These are phyloP conservation scores for Zaprionus kolodkinae DNA, from an alignment of 1,140 invertebrate species.

Conservation along the genomic window DNA sequence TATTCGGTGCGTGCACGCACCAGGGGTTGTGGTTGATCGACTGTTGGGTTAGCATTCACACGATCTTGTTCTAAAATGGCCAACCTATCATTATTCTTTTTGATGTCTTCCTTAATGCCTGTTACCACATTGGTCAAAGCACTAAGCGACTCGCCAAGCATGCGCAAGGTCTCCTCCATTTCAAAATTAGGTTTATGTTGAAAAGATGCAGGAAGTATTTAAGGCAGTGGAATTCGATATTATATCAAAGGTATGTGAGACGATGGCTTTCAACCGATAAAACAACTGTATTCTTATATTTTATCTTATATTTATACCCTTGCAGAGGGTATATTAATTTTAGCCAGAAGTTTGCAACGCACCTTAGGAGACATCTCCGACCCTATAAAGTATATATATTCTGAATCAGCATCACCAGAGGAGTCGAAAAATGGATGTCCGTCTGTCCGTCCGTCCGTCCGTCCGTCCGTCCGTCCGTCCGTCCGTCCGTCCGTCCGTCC, in stretches of 20 bases:
- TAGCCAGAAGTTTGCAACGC: too few species aligned
- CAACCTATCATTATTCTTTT: too few species aligned
- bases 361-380: too few species aligned
- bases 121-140: constrained; percentile 1
- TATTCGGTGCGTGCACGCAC: constrained; percentile 1
- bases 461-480: too few species aligned
- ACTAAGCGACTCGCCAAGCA: neutral
- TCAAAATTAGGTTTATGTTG: neutral
- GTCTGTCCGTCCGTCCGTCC: too few species aligned
- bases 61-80: neutral
- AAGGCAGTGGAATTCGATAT: too few species aligned
- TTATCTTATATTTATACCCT: neutral
- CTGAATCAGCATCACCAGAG: too few species aligned
- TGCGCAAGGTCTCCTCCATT: neutral
- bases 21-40: neutral
- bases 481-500: too few species aligned
- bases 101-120: neutral
- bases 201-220: neutral
- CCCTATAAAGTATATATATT: too few species aligned
- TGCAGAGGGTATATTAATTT: too few species aligned
- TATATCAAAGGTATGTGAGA: neutral
- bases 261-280: neutral
- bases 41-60: neutral
- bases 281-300: neutral
- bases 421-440: too few species aligned